A percentile compares a stretch with the other conserved stretches of the same genome.
These are phyloP conservation scores for Peromyscus maniculatus DNA, from an alignment of 2,113 vertebrate genomes.

Conservation along the genomic window DNA sequence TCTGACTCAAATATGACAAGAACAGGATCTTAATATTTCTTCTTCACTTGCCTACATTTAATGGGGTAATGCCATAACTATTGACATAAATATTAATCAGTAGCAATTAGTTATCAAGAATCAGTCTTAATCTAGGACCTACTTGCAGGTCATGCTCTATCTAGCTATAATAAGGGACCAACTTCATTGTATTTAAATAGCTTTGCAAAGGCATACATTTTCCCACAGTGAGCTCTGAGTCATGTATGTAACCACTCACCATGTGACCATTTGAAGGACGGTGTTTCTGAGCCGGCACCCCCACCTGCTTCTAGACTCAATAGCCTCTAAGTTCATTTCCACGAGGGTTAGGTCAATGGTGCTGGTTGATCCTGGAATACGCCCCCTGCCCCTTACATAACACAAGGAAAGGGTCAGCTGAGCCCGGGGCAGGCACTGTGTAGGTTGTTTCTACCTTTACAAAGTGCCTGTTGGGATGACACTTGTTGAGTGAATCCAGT, in stretches of 20 bases:
- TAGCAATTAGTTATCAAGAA: neutral
- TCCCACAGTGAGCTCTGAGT: conserved; percentile 17
- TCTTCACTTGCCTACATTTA: conserved; percentile 51
- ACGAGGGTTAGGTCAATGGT: conserved; percentile 27
- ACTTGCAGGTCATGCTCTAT: neutral
- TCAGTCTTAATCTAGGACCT: conserved; percentile 23
- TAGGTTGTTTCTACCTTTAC: neutral
- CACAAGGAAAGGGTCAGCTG: neutral
- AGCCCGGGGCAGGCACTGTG: neutral
- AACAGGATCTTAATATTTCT: conserved; percentile 29
- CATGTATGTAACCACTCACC: neutral
- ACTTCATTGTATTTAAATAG: neutral
- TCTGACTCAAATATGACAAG: conserved; percentile 21
- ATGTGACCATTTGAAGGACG: neutral
- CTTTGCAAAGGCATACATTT: neutral
- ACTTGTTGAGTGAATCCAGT: neutral
- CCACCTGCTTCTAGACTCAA: neutral
- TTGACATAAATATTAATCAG: conserved; percentile 60
- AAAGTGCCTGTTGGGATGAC: neutral
- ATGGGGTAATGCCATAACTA: neutral
- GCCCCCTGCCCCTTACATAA: conserved; percentile 17
- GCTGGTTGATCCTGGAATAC: neutral
- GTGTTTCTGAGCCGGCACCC: neutral
- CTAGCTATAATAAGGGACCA: conserved; percentile 25
- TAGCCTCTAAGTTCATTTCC: neutral